Evolutionary conservation across 2,797 vertebrate species (phyloP).

Genomic region (Chelon labrosus): DNA sequence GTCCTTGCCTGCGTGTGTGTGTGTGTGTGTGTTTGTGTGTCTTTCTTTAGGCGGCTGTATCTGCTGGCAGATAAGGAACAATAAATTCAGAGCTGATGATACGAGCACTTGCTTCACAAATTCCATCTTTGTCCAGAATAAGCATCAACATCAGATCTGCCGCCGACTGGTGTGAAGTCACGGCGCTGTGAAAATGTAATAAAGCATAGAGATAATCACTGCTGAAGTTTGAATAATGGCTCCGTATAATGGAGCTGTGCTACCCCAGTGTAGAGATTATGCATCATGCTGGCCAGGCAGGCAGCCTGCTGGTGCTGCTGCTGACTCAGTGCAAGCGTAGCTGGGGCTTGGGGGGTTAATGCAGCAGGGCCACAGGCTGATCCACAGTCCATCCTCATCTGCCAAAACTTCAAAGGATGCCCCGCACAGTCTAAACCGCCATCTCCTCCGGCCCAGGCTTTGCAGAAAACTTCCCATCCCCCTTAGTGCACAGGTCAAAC

Average conservation of each 20-base stretch:
- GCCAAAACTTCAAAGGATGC: conserved; percentile 79
- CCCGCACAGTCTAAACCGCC: conserved; percentile 66
- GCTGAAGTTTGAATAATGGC: conserved; percentile 68
- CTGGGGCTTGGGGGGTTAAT: conserved; percentile 68
- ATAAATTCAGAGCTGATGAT: conserved; percentile 30
- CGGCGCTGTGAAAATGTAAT: conserved; percentile 58
- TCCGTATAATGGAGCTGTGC: conserved; percentile 50
- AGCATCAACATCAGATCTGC: conserved; percentile 39
- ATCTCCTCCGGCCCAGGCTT: conserved; percentile 55
- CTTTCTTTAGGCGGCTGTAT: not conserved
- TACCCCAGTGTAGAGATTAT: conserved; percentile 63
- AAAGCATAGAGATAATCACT: conserved; percentile 65
- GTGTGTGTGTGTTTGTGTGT: conserved; percentile 1
- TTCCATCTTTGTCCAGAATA: conserved; percentile 52
- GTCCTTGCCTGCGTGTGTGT: not conserved
- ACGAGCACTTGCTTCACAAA: conserved; percentile 35
- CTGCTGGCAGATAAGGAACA: conserved; percentile 37
- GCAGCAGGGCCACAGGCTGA: conserved; percentile 63
- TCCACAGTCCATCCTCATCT: conserved; percentile 68
- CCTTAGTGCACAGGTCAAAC: conserved; percentile 66
- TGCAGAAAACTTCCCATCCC: conserved; percentile 46
- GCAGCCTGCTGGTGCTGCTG: conserved; percentile 54
- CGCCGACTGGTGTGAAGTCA: conserved; percentile 40
- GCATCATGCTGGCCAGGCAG: conserved; percentile 62
- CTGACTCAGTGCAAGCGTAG: conserved; percentile 71